phyloP scores from a whole-genome alignment of 2,113 vertebrate genomes.

The Otocyon megalotis region DNA sequence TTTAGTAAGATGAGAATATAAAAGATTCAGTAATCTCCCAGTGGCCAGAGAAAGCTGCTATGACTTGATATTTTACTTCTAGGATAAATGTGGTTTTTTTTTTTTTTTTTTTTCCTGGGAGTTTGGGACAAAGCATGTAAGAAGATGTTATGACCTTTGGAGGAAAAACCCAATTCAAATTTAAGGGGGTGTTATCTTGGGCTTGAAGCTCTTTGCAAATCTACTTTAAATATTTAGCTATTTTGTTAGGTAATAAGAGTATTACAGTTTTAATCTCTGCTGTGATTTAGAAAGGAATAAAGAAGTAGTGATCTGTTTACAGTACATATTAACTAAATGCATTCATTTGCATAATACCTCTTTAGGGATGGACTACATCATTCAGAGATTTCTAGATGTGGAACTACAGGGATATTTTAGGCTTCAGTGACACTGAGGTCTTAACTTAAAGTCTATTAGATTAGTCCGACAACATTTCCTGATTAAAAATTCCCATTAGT shows the following conservation, averaged over 20 bases:
- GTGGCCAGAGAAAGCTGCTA: neutral
- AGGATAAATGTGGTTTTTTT: neutral
- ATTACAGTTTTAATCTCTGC: conserved; percentile 78
- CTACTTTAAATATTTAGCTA: conserved; percentile 77
- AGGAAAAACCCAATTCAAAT: conserved; percentile 56
- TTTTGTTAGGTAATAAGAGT: conserved; percentile 76
- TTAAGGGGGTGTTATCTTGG: conserved; percentile 66
- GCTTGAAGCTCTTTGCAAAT: conserved; percentile 70
- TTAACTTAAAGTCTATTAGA: conserved; percentile 82
- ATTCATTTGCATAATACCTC: conserved; percentile 82
- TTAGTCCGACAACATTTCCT: conserved; percentile 77
- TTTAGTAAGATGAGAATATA: neutral
- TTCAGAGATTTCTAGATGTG: conserved; percentile 76
- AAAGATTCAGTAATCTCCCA: neutral
- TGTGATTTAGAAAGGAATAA: conserved; percentile 77
- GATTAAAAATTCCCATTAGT: conserved; percentile 79
- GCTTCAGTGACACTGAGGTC: conserved; percentile 75
- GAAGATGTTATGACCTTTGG: conserved; percentile 55
- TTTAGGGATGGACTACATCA: conserved; percentile 77
- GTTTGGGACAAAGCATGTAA: neutral
- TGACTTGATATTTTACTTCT: neutral
- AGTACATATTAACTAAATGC: conserved; percentile 80
- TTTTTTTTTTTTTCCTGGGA: neutral
- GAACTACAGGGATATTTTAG: conserved; percentile 73
- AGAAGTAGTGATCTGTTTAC: conserved; percentile 80